Conservation (phyloP, 2,797 vertebrate genomes). For the Protonibea diacanthus region DNA sequence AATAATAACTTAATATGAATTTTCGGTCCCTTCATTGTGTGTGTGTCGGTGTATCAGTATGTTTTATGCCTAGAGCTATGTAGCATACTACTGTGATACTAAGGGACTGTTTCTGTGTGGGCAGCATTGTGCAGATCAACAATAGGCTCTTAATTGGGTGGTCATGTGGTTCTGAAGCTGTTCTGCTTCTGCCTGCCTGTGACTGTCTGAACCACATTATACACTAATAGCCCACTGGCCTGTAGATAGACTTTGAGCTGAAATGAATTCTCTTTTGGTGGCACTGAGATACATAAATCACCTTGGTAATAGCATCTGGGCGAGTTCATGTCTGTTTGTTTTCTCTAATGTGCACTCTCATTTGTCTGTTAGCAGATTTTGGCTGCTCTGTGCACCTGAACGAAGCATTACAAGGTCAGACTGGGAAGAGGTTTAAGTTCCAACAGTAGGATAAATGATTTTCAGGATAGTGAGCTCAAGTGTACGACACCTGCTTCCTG, state of each 20-base stretch:
- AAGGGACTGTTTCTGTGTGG: constrained; percentile 25
- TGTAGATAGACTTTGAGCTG: constrained; percentile 29
- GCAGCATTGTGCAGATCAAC: constrained; percentile 51
- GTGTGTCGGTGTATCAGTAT: not conserved
- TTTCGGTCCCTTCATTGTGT: not conserved
- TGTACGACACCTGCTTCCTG: not conserved
- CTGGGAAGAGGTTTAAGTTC: constrained; percentile 7
- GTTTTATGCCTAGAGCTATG: not conserved
- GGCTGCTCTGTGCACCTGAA: constrained; percentile 7
- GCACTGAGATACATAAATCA: constrained; percentile 41
- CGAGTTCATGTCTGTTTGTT: constrained; percentile 2
- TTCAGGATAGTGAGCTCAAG: constrained; percentile 7
- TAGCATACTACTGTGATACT: constrained; percentile 11
- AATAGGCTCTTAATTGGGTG: constrained; percentile 58
- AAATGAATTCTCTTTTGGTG: constrained; percentile 38
- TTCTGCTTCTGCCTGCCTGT: constrained; percentile 27
- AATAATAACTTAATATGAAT: not conserved
- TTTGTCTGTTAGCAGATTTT: constrained; percentile 19
- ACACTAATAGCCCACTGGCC: constrained; percentile 25
- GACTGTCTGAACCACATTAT: constrained; percentile 30
- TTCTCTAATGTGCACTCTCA: constrained; percentile 5
- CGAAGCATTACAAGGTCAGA: constrained; percentile 13
- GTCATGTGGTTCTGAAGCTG: constrained; percentile 37
- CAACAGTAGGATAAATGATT: constrained; percentile 18
- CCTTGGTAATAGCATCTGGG: constrained; percentile 23